Conservation (phyloP, 2,888 invertebrate genomes). For the Boloria euphrosyne region DNA sequence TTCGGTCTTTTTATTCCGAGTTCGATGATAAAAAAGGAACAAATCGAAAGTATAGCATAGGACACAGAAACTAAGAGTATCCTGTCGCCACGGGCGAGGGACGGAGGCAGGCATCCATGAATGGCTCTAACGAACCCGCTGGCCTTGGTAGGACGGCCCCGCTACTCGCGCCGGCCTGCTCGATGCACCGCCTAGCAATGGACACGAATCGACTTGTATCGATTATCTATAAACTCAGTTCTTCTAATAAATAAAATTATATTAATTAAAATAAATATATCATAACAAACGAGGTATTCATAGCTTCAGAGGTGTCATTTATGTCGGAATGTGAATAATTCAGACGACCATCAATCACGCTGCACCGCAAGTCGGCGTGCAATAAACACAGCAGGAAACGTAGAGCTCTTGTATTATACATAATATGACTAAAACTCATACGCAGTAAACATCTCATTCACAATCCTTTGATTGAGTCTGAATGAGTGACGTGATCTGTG, state of each 20-base stretch:
- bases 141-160: constrained; percentile 73
- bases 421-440: constrained; percentile 50
- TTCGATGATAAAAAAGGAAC: constrained; percentile 65
- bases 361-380: constrained; percentile 26
- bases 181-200: constrained; percentile 38
- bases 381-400: constrained; percentile 65
- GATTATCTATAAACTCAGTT: not conserved
- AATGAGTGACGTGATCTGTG: constrained; percentile 78
- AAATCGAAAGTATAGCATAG: constrained; percentile 71
- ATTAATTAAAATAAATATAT: too few relatives aligned
- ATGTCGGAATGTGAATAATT: constrained; percentile 15
- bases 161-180: constrained; percentile 47
- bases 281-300: not conserved
- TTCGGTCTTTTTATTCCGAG: constrained; percentile 65
- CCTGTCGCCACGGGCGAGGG: constrained; percentile 63
- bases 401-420: constrained; percentile 54
- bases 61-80: constrained; percentile 70
- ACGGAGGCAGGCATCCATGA: constrained; percentile 75
- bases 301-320: not conserved
- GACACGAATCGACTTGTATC: constrained; percentile 34
- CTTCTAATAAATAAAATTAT: too few relatives aligned
- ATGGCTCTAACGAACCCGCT: constrained; percentile 80
- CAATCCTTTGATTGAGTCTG: constrained; percentile 76
- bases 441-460: constrained; percentile 77
- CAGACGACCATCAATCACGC: constrained; percentile 30